Percentiles rank a stretch among this genome's conserved stretches.
phyloP scores from a whole-genome alignment of 2,888 invertebrate genomes.

The Strigamia crassipes region DNA sequence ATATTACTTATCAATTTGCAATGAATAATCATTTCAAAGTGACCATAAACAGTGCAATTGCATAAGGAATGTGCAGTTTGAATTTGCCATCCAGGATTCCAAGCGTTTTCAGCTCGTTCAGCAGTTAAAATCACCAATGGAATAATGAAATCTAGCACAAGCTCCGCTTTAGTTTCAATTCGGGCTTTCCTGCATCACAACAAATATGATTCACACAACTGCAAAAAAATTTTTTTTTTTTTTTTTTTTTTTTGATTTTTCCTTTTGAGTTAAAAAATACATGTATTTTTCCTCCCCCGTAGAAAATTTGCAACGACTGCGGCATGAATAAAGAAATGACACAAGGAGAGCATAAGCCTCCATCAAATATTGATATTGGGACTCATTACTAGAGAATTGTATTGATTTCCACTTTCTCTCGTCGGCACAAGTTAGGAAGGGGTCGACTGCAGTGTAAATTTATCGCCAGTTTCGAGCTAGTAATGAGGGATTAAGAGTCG shows the following conservation, averaged over 20 bases:
- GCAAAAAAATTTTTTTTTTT: too few species aligned
- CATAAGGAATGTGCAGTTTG: too few species aligned
- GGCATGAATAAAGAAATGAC: background rate
- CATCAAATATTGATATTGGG: slow-evolving; percentile 10
- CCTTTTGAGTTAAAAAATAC: background rate
- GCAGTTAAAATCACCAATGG: background rate
- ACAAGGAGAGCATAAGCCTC: background rate
- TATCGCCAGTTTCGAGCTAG: background rate
- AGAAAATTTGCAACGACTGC: background rate
- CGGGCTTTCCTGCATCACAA: background rate
- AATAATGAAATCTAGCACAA: background rate
- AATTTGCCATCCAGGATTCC: too few species aligned
- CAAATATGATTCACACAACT: background rate
- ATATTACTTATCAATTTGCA: background rate
- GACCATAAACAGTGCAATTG: too few species aligned
- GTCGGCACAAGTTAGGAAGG: background rate
- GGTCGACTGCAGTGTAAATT: background rate
- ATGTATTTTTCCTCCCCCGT: too few species aligned
- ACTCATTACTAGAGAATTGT: slow-evolving; percentile 3
- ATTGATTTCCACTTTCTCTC: background rate
- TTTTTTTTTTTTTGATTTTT: background rate
- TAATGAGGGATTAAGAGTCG: slow-evolving; percentile 10
- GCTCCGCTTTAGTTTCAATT: background rate
- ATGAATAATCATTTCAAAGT: background rate
- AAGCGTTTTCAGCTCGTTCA: too few species aligned